Evolutionary conservation across 1,140 invertebrate genomes (phyloP).

Genomic region (Lasioglossum baleicum): DNA sequence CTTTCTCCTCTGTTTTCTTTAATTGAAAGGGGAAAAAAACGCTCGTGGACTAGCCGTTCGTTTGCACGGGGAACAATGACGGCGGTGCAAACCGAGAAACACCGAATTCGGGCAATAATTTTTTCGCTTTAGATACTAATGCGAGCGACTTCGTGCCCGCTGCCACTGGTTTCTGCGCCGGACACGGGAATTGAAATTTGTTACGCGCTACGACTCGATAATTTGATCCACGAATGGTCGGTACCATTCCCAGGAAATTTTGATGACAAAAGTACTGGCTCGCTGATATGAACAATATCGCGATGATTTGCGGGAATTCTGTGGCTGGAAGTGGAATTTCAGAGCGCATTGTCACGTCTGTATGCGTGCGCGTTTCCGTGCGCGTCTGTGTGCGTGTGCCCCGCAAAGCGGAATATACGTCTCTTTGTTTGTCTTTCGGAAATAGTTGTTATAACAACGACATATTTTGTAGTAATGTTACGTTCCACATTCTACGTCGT

Average conservation of each 20-base stretch:
- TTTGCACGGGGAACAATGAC: not conserved
- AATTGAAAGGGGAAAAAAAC: constrained; percentile 9
- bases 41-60: not conserved
- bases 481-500: too few relatives aligned
- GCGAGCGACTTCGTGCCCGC: constrained; percentile 19
- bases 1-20: constrained; percentile 12
- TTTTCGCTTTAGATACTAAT: constrained; percentile 33
- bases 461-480: too few relatives aligned
- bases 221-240: constrained; percentile 47
- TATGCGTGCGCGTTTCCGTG: too few relatives aligned
- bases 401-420: too few relatives aligned
- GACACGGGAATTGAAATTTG: constrained; percentile 16
- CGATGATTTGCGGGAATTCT: not conserved
- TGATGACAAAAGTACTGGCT: not conserved
- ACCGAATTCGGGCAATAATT: not conserved
- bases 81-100: too few relatives aligned
- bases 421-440: too few relatives aligned
- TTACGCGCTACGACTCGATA: constrained; percentile 46
- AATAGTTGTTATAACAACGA: too few relatives aligned
- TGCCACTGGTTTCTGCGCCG: constrained; percentile 11
- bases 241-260: constrained; percentile 22
- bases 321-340: not conserved
- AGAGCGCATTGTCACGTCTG: not conserved
- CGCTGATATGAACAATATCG: not conserved
- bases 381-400: too few relatives aligned